Conservation (phyloP, 1,140 invertebrate genomes). For the Adoxophyes honmai region DNA sequence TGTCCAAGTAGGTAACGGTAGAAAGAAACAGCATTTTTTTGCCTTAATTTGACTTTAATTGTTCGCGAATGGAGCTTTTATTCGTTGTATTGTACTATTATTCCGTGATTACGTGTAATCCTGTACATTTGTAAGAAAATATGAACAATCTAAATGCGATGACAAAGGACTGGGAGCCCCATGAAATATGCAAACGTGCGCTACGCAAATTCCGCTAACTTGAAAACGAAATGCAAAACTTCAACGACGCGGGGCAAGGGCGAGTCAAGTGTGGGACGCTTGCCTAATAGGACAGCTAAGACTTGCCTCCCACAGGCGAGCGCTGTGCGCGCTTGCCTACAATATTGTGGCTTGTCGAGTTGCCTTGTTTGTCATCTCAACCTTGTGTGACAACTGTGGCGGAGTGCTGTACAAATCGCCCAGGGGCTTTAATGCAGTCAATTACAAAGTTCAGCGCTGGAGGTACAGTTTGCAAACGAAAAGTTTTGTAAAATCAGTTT, state of each 20-base stretch:
- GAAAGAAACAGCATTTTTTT: no score
- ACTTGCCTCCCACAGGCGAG: constrained; percentile 27
- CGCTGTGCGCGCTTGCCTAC: constrained; percentile 37
- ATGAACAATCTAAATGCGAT: constrained; percentile 28
- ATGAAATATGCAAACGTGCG: constrained; percentile 41
- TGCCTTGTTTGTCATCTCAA: constrained; percentile 46
- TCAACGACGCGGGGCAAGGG: constrained; percentile 40
- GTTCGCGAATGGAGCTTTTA: no score
- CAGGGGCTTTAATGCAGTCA: constrained; percentile 3
- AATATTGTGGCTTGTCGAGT: constrained; percentile 43
- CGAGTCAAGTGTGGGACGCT: constrained; percentile 40
- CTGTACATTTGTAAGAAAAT: constrained; percentile 1
- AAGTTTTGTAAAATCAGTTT: neutral
- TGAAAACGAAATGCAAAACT: constrained; percentile 47
- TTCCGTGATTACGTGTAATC: no score
- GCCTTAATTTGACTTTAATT: no score
- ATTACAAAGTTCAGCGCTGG: constrained; percentile 4
- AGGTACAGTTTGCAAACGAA: neutral
- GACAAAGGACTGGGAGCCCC: constrained; percentile 27
- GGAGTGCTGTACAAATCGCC: constrained; percentile 1
- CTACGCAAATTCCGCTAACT: constrained; percentile 48
- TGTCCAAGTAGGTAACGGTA: no score
- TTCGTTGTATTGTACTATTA: no score
- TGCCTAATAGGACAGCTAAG: constrained; percentile 40
- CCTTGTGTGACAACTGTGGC: constrained; percentile 16